Conservation (phyloP, 2,888 invertebrate genomes). For the Melanophora roralis region DNA sequence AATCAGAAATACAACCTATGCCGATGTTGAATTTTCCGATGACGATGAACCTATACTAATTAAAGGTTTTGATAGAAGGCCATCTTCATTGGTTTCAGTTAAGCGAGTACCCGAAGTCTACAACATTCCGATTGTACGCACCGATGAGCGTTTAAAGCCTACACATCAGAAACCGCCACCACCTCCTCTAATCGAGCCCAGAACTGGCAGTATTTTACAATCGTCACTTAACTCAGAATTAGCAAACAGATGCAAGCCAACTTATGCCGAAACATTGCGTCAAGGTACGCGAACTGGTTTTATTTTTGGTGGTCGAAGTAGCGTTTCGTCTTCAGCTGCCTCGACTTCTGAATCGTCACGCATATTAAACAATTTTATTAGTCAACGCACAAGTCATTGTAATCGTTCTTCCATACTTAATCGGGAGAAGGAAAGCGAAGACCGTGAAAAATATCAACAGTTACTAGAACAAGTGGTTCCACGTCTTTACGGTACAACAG, state of each 20-base stretch:
- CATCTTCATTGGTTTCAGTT: slow-evolving; percentile 16
- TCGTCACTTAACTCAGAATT: slow-evolving; percentile 64
- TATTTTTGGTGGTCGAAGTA: slow-evolving; percentile 55
- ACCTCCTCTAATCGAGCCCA: slow-evolving; percentile 67
- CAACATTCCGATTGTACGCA: slow-evolving; percentile 66
- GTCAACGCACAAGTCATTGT: slow-evolving; percentile 55
- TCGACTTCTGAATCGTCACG: slow-evolving; percentile 63
- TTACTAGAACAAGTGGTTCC: slow-evolving; percentile 66
- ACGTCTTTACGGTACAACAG: slow-evolving; percentile 62
- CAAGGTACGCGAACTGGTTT: slow-evolving; percentile 43
- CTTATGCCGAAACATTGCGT: slow-evolving; percentile 61
- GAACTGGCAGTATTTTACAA: slow-evolving; percentile 66
- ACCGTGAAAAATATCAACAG: slow-evolving; percentile 67
- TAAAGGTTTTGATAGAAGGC: slow-evolving; percentile 50
- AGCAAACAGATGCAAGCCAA: slow-evolving; percentile 57
- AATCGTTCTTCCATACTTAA: slow-evolving; percentile 65
- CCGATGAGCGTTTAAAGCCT: slow-evolving; percentile 39
- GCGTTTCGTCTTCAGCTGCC: slow-evolving; percentile 57
- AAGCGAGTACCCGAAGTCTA: slow-evolving; percentile 53
- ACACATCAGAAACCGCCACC: slow-evolving; percentile 63
- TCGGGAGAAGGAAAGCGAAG: slow-evolving; percentile 65
- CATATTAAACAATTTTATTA: slow-evolving; percentile 57
- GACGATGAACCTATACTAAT: slow-evolving; percentile 69
- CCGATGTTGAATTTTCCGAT: slow-evolving; percentile 73
- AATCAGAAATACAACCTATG: slow-evolving; percentile 64